Base-by-base conservation (phyloP, 2,797 vertebrate genomes). In the Eulemur albifrons region DNA sequence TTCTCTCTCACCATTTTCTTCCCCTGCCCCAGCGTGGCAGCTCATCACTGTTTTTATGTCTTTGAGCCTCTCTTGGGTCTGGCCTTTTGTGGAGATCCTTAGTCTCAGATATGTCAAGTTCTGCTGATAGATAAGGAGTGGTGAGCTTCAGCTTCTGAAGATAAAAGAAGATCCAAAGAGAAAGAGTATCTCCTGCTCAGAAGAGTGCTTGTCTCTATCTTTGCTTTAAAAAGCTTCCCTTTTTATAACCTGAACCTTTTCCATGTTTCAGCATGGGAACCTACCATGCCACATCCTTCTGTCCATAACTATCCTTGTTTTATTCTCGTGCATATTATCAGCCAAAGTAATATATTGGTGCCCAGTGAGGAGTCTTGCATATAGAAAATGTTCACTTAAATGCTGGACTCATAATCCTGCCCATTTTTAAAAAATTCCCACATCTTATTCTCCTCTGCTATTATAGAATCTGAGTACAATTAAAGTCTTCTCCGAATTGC, bases 391-490 rank as follows among this genome's bases (percentile, higher is more conserved):
- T 50, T 94, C 86, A 67, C 2, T 93, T 91, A 96, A 95, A 91
- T 81, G 67, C 65, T 75, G 32, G 45, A 54, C 86, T 95, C 57
- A 83, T 95, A 87, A 84, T 40, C 63, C 38, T 96, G 85, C 73
- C 75, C 21, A 1, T 63, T 88, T 85, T 77, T 20, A 6, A 23
- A 45, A 70, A 79, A 88, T 91, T 73, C 32, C 54, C 67, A 81
- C 61, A 43, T 94, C 65, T 90, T 93, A 95, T 69, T 94, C 88
- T 92, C 15, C 70, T 70, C 50, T 88, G 52, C 43, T 89, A 35
- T 79, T 86, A 97, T 90, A 65, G 69, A 90, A 97, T 96, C 96
- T 84, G 54, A 96, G 93, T 97, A 93, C 97, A 97, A 97, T 96
- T 97, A 93, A 95, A 90, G 35, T 79, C 73, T 95, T 93, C 0